Conservation (phyloP, 2,888 invertebrate genomes). For the Teleiodes luculella region DNA sequence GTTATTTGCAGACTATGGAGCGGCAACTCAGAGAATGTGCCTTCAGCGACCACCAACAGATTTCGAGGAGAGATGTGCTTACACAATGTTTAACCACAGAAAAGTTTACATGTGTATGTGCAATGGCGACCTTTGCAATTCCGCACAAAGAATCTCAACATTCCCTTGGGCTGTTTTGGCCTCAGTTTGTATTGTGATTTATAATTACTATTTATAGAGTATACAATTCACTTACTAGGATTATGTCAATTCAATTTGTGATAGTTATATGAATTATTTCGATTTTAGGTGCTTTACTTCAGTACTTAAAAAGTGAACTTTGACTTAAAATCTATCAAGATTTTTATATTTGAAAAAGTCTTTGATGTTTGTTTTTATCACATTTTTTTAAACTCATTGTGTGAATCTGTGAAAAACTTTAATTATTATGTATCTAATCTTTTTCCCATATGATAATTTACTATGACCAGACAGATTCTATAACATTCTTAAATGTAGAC, state of each 20-base stretch:
- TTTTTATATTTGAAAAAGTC: too few species aligned
- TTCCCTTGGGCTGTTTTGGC: constrained; percentile 34
- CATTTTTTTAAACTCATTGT: too few species aligned
- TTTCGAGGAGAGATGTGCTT: constrained; percentile 92
- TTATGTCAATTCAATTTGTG: constrained; percentile 9
- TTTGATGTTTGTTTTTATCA: too few species aligned
- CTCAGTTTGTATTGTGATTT: constrained; percentile 35
- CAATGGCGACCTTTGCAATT: constrained; percentile 92
- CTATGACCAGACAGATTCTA: too few species aligned
- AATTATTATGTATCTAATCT: too few species aligned
- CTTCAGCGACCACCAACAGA: constrained; percentile 92
- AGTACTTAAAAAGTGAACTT: background rate
- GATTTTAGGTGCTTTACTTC: background rate
- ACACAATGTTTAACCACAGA: constrained; percentile 88
- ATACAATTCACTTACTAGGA: constrained; percentile 13
- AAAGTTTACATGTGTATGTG: constrained; percentile 95
- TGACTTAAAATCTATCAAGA: too few species aligned
- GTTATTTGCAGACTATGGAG: constrained; percentile 85
- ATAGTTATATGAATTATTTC: background rate
- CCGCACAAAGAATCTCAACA: constrained; percentile 36
- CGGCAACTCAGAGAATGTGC: constrained; percentile 92
- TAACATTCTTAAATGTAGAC: too few species aligned
- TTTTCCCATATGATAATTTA: too few species aligned
- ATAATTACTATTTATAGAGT: constrained; percentile 27
- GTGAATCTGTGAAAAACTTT: too few species aligned